Base-by-base conservation (phyloP, 2,888 invertebrate genomes). In the Orchestes rusci region DNA sequence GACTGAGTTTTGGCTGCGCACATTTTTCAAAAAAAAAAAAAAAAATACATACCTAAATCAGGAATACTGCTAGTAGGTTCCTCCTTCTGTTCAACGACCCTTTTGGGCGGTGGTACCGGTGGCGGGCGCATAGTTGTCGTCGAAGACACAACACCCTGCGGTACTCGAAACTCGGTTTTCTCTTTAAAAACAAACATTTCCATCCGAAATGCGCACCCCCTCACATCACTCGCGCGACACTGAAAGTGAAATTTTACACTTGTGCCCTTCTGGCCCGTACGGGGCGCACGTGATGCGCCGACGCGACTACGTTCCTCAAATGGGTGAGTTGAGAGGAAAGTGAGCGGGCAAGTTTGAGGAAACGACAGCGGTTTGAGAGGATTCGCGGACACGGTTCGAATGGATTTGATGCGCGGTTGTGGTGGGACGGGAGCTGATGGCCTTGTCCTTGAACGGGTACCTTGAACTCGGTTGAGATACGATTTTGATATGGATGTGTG, bases 11-110 rank as follows among this genome's bases (percentile, higher is more conserved):
- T 23, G 39, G 40, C 36, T 38, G 43, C 31, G 39, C 29, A 37
- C 43, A 39, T 23, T 7, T 23, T 23, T 23, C 8, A 8, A 8
- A 8, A 7, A 23, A 23, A 23, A 8, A 23, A 7, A 23, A 8
- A 8, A 23, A 7, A 23, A 23, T 23, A 74, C 85, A 83, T 66
- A 88, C 88, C 88, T 73, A 88, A 75, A 75, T 88, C 88, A 54
- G 88, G 88, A 68, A 88, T 88, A 58, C 88, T 88, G 72, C 87
- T 87, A 56, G 86, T 84, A 8, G 88, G 87, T 67, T 88, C 87
- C 70, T 88, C 88, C 66, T 80, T 62, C 35, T 57, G 50, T 41
- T 39, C 54, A 44, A 61, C 63, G 17, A 61, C 51, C 46, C 64
- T 65, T 12, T 63, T 62, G 15, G 68, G 66, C 12, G 68, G 67